Percentiles rank a stretch among this genome's conserved stretches.
Evolutionary conservation across 1,140 invertebrate species (phyloP).

Genomic region (Anastrepha obliqua): DNA sequence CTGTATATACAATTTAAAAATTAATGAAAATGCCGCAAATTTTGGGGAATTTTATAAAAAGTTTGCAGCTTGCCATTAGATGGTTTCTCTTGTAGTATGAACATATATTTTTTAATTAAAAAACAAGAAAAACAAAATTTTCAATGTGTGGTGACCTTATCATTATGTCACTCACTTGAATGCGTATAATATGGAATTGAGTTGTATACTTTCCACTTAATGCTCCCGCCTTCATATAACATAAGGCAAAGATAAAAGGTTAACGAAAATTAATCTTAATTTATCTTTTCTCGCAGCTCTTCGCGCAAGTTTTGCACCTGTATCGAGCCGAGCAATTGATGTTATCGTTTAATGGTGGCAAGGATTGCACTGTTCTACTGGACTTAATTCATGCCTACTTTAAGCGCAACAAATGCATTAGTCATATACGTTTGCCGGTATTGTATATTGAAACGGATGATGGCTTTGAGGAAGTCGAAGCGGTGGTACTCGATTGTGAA

Average conservation of each 20-base stretch:
- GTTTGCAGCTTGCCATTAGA: no score
- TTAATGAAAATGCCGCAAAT: no score
- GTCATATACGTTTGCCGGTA: slow-evolving; percentile 76
- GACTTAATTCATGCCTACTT: slow-evolving; percentile 78
- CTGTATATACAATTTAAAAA: no score
- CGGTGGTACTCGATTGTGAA: slow-evolving; percentile 85
- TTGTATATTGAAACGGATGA: slow-evolving; percentile 85
- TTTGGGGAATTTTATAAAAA: no score
- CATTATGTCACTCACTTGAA: no score
- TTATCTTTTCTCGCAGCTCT: neutral
- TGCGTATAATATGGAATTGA: no score
- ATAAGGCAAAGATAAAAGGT: no score
- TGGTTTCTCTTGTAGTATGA: no score
- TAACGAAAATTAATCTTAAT: no score
- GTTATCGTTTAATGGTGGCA: slow-evolving; percentile 96
- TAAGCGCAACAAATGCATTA: slow-evolving; percentile 57
- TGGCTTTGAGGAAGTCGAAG: slow-evolving; percentile 90
- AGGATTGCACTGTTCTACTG: slow-evolving; percentile 95
- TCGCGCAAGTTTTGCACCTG: slow-evolving; percentile 75
- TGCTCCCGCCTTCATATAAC: no score
- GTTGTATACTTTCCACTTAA: no score
- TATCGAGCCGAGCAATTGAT: slow-evolving; percentile 85
- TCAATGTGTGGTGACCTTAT: neutral
- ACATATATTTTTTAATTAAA: no score
- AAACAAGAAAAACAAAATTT: neutral